Evolutionary conservation across 2,113 vertebrate species (phyloP).

Genomic region (Cygnus buccinator): DNA sequence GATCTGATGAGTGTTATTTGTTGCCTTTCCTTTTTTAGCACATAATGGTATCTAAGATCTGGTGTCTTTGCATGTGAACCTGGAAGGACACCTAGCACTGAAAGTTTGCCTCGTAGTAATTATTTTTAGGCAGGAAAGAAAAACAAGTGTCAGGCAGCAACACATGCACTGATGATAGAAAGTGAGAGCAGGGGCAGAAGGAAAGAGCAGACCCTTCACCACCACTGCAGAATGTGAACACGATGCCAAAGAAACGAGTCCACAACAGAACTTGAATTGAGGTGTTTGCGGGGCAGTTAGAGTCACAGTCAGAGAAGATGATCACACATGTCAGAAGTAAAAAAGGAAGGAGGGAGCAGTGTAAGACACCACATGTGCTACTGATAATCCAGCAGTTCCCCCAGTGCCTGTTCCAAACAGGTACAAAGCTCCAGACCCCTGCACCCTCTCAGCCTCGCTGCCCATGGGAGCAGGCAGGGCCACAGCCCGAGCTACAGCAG

Average conservation of each 20-base stretch:
- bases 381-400: neutral
- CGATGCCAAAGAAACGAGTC: neutral
- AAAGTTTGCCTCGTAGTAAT: neutral
- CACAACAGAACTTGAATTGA: neutral
- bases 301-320: neutral
- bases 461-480: fast-evolving
- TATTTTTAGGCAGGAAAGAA: neutral
- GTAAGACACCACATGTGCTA: neutral
- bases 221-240: neutral
- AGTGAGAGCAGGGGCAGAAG: neutral
- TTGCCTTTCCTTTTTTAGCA: neutral
- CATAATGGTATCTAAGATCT: neutral
- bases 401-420: neutral
- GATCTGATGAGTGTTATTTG: neutral
- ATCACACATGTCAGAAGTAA: neutral
- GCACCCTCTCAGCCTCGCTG: neutral
- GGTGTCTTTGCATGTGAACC: neutral
- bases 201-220: neutral
- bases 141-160: neutral
- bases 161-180: neutral
- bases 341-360: neutral
- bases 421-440: neutral
- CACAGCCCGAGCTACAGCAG: neutral
- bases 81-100: neutral
- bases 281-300: neutral